A percentile compares a stretch with the other conserved stretches of the same genome.
Conservation (phyloP, 2,113 vertebrate species). For the Oreotrochilus melanogaster region DNA sequence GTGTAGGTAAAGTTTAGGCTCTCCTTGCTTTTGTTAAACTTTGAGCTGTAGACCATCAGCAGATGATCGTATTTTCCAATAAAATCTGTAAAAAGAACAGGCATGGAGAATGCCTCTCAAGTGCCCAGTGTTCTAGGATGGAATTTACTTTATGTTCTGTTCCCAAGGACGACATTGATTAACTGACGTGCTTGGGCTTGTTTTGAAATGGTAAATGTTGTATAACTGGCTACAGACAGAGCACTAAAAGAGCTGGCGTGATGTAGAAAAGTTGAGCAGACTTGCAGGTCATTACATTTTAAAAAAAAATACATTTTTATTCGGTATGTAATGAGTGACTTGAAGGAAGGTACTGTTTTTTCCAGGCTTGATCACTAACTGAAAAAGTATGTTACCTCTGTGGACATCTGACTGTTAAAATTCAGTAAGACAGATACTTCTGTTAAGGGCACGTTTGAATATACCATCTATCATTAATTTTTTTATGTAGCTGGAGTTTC, state of each 20-base stretch:
- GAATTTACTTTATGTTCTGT: not conserved
- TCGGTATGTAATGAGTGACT: not conserved
- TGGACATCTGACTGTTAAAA: not conserved
- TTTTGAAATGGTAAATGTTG: not conserved
- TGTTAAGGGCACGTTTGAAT: not conserved
- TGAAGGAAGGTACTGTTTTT: not conserved
- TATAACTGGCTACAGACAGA: not conserved
- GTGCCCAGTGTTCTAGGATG: not conserved
- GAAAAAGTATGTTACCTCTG: not conserved
- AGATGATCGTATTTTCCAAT: not conserved
- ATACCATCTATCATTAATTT: not conserved
- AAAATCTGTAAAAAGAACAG: fast-evolving
- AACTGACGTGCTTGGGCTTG: not conserved
- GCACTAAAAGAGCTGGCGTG: not conserved
- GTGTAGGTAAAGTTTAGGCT: fast-evolving
- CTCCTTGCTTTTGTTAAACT: not conserved
- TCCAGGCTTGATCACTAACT: not conserved
- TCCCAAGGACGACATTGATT: not conserved
- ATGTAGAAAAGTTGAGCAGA: not conserved
- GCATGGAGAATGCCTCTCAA: not conserved
- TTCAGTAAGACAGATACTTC: not conserved
- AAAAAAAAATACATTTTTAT: not conserved
- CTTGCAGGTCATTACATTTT: not conserved
- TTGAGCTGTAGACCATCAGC: not conserved
- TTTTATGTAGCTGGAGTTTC: fast-evolving